Evolutionary conservation across 2,888 invertebrate species (phyloP).

Genomic region (Sarcophaga caerulescens): DNA sequence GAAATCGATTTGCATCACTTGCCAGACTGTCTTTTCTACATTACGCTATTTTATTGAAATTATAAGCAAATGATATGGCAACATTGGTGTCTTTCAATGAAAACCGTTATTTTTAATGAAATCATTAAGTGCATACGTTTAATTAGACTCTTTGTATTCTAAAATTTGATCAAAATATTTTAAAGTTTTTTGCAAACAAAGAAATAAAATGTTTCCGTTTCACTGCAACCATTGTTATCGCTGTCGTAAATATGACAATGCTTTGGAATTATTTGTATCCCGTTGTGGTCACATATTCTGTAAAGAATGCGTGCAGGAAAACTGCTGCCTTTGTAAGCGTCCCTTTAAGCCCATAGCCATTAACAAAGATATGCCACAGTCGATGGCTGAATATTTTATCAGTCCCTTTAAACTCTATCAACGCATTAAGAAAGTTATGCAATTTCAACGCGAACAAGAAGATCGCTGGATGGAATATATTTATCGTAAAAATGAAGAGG

Average conservation of each 20-base stretch:
- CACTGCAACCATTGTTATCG: constrained; percentile 68
- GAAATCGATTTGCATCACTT: too few relatives aligned
- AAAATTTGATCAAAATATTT: too few relatives aligned
- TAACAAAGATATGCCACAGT: constrained; percentile 58
- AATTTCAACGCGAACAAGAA: constrained; percentile 68
- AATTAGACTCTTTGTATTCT: too few relatives aligned
- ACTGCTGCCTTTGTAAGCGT: constrained; percentile 61
- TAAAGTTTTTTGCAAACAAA: too few relatives aligned
- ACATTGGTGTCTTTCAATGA: neutral
- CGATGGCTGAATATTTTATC: constrained; percentile 63
- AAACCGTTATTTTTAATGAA: neutral
- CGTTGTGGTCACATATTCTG: constrained; percentile 69
- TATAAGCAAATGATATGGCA: neutral
- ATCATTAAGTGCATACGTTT: too few relatives aligned
- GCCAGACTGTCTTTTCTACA: too few relatives aligned
- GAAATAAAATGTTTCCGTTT: constrained; percentile 58
- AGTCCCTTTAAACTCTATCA: constrained; percentile 54
- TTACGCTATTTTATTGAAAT: too few relatives aligned
- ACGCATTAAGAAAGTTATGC: constrained; percentile 54
- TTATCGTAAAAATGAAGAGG: constrained; percentile 18
- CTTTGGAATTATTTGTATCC: constrained; percentile 58
- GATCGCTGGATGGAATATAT: constrained; percentile 39
- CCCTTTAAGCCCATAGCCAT: constrained; percentile 54
- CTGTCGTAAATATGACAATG: constrained; percentile 31
- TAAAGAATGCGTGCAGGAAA: constrained; percentile 46